Conservation (phyloP, 2,113 vertebrate species). For the Accipiter cooperii region DNA sequence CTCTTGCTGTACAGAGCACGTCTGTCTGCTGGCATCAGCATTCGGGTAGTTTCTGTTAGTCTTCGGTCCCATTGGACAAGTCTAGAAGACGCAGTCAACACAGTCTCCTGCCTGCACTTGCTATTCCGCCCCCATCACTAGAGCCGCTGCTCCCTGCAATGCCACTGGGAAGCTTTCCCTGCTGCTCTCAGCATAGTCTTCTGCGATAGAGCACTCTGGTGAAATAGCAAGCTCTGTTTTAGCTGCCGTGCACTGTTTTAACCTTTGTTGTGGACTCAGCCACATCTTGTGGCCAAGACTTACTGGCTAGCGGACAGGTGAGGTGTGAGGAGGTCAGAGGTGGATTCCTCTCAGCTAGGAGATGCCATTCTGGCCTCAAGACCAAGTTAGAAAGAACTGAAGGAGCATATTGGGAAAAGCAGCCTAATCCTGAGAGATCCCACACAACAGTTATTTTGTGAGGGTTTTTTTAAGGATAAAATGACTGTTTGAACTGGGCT, state of each 20-base stretch:
- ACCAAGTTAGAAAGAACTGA: background rate
- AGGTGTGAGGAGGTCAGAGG: background rate
- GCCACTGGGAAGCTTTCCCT: conserved; percentile 8
- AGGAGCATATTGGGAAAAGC: background rate
- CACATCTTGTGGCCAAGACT: background rate
- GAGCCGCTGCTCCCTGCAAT: conserved; percentile 16
- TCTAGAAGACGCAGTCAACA: background rate
- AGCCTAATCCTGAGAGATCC: background rate
- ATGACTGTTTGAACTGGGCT: background rate
- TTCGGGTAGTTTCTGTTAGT: background rate
- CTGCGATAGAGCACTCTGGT: background rate
- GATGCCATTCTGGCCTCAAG: background rate
- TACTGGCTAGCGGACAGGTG: background rate
- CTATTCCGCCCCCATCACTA: background rate
- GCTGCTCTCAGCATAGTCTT: background rate
- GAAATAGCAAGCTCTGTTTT: background rate
- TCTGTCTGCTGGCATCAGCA: conserved; percentile 9
- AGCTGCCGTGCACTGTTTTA: background rate
- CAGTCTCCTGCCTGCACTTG: background rate
- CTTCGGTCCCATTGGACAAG: background rate
- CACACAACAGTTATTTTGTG: background rate
- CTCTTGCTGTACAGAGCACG: background rate
- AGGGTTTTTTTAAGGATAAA: background rate
- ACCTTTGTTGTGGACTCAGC: background rate
- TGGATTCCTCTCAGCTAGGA: background rate